Conservation (phyloP, 1,140 invertebrate genomes). For the Ephestia elutella region DNA sequence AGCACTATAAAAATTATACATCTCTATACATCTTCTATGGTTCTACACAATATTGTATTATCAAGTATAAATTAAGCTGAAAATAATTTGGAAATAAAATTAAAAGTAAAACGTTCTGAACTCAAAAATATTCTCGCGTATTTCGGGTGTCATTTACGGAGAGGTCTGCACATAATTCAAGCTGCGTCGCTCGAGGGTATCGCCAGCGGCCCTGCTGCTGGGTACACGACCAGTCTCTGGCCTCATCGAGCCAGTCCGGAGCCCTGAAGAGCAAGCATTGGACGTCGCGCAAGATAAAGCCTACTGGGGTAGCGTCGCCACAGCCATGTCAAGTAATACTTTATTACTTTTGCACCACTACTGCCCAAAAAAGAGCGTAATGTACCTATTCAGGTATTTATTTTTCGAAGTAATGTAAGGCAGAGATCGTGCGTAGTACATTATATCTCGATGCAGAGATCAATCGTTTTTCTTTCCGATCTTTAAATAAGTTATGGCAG, state of each 20-base stretch:
- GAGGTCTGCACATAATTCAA: conserved; percentile 32
- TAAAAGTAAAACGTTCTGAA: conserved; percentile 10
- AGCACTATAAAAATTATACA: not conserved
- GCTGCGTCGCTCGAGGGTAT: conserved; percentile 63
- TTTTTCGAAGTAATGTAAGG: too few species aligned
- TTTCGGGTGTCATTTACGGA: not conserved
- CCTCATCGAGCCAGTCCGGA: conserved; percentile 57
- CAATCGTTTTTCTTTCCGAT: too few species aligned
- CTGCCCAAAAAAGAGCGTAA: too few species aligned
- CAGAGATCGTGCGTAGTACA: too few species aligned
- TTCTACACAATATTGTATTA: too few species aligned
- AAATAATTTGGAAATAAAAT: too few species aligned
- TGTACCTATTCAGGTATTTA: too few species aligned
- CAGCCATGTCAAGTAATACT: conserved; percentile 51
- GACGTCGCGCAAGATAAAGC: conserved; percentile 71
- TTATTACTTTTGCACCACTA: not conserved
- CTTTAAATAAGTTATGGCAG: too few species aligned
- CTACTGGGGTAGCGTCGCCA: conserved; percentile 65
- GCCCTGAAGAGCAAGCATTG: conserved; percentile 66
- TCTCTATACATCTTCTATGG: not conserved
- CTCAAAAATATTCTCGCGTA: conserved; percentile 17
- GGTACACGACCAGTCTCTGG: conserved; percentile 64
- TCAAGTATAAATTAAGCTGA: too few species aligned
- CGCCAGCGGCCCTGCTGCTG: conserved; percentile 64
- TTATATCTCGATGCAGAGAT: too few species aligned